Evolutionary conservation across 1,140 invertebrate species (phyloP).

Genomic region (Drosophila sp.): DNA sequence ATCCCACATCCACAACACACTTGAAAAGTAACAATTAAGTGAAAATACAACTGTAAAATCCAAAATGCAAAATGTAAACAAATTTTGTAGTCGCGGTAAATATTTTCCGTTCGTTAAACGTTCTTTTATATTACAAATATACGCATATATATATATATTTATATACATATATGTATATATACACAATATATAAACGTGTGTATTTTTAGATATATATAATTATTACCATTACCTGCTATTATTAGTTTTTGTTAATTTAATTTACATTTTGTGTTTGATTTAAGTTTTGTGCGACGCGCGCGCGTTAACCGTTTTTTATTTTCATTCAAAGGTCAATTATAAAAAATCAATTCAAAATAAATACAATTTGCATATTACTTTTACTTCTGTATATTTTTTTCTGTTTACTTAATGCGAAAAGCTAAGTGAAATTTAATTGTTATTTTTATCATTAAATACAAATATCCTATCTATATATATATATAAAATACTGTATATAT

Average conservation of each 20-base stretch:
- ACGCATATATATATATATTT: conserved; percentile 18
- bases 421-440: conserved; percentile 51
- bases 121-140: conserved; percentile 37
- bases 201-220: conserved; percentile 44
- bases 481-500: conserved; percentile 19
- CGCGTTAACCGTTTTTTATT: conserved; percentile 39
- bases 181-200: conserved; percentile 14
- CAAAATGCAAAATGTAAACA: conserved; percentile 38
- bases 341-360: conserved; percentile 8
- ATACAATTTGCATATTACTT: conserved; percentile 26
- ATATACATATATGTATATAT: conserved; percentile 17
- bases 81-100: conserved; percentile 33
- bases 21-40: conserved; percentile 38
- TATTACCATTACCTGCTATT: conserved; percentile 69
- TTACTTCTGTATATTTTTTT: conserved; percentile 41
- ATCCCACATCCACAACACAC: conserved; percentile 22
- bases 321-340: conserved; percentile 26
- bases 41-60: conserved; percentile 44
- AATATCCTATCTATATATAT: conserved; percentile 16
- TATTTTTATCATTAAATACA: conserved; percentile 35
- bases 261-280: conserved; percentile 71
- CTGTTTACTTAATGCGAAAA: conserved; percentile 59
- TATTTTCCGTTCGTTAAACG: conserved; percentile 52
- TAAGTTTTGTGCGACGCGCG: conserved; percentile 66
- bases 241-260: conserved; percentile 79